These are phyloP conservation scores for Catocala sponsa DNA, from an alignment of 2,888 invertebrate species.

Conservation along the genomic window DNA sequence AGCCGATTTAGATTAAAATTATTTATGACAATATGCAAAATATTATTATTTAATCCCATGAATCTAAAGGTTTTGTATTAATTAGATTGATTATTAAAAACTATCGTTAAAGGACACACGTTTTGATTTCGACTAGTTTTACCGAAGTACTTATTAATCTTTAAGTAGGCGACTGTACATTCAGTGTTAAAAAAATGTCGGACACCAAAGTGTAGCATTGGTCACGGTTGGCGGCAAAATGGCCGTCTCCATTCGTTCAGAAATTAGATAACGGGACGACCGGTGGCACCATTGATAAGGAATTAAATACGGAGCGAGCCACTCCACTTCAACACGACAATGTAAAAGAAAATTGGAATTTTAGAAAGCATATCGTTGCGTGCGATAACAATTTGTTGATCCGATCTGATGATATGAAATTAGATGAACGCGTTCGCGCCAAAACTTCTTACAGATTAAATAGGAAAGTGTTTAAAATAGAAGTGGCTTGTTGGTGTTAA, in stretches of 20 bases:
- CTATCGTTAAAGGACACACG: no score
- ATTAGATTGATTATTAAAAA: no score
- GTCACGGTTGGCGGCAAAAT: slow-evolving; percentile 64
- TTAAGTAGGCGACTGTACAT: slow-evolving; percentile 14
- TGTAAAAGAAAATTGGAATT: slow-evolving; percentile 69
- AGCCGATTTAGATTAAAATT: no score
- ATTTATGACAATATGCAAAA: no score
- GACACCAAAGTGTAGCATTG: slow-evolving; percentile 55
- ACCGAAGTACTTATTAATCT: not conserved
- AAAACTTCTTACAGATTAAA: slow-evolving; percentile 12
- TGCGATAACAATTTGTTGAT: slow-evolving; percentile 56
- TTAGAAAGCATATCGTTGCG: slow-evolving; percentile 72
- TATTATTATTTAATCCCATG: no score
- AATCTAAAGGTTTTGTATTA: no score
- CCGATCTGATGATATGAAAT: slow-evolving; percentile 54
- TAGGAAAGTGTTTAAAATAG: not conserved
- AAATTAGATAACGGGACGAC: slow-evolving; percentile 78
- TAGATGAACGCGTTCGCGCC: slow-evolving; percentile 28
- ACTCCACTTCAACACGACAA: slow-evolving; percentile 61
- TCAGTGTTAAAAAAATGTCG: slow-evolving; percentile 41
- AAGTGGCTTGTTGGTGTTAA: not conserved
- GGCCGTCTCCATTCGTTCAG: slow-evolving; percentile 60
- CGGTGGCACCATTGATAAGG: slow-evolving; percentile 75
- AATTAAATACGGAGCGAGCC: slow-evolving; percentile 67
- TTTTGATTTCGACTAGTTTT: no score